Evolutionary conservation across 37 sponge, comb jelly and placozoan genomes (phyloP).

Genomic region (Eunapius fragilis): DNA sequence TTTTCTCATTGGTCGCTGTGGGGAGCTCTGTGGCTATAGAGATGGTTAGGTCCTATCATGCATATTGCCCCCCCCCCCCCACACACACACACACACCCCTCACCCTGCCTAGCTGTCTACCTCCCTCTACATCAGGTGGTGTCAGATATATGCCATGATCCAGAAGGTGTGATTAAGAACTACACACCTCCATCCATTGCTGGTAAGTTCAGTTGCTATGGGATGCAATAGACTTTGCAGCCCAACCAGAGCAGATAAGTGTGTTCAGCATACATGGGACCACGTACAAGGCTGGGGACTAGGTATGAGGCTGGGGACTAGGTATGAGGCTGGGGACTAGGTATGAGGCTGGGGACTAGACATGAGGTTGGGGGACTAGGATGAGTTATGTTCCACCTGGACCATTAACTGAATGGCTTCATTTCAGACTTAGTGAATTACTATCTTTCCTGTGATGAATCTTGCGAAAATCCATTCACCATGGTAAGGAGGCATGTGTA

Average conservation of each 20-base stretch:
- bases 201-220: not conserved
- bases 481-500: not conserved
- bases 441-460: not conserved
- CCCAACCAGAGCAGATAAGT: no score
- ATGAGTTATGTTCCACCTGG: no score
- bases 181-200: conserved; percentile 1
- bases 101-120: not conserved
- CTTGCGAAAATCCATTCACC: not conserved
- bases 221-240: no score
- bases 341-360: no score
- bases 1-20: not conserved
- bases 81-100: no score
- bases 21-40: not conserved
- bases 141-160: conserved; percentile 56
- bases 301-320: no score
- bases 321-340: no score
- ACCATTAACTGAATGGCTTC: no score
- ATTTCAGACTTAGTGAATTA: not conserved
- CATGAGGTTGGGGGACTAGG: no score
- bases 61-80: no score
- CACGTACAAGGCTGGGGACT: no score
- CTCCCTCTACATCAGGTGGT: conserved; percentile 20
- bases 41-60: not conserved
- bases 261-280: no score
- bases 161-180: conserved; percentile 56